Evolutionary conservation across 2,888 invertebrate genomes (phyloP).

Genomic region (Noctua comes): DNA sequence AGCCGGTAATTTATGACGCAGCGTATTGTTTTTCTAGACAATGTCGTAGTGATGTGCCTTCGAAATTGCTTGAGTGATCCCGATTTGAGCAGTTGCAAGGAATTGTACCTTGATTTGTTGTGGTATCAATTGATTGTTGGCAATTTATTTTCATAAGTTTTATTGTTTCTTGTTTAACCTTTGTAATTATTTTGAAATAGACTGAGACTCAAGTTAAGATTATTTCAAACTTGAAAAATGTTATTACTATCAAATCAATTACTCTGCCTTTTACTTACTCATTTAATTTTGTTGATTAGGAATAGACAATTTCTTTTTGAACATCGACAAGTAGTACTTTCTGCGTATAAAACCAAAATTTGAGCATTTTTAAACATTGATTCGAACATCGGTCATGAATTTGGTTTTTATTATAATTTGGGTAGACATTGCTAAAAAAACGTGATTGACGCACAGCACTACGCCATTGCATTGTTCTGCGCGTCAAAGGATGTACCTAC

Average conservation of each 20-base stretch:
- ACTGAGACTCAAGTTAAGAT: background rate
- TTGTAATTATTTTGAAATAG: constrained; percentile 2
- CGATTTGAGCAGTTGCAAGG: constrained; percentile 25
- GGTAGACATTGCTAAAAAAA: background rate
- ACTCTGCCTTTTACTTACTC: background rate
- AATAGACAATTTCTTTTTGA: background rate
- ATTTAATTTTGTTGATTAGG: background rate
- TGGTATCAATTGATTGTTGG: constrained; percentile 22
- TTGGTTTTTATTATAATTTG: background rate
- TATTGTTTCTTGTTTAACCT: constrained; percentile 13
- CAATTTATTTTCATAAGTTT: constrained; percentile 26
- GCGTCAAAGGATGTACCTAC: constrained; percentile 35
- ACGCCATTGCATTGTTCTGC: constrained; percentile 47
- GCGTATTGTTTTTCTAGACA: constrained; percentile 56
- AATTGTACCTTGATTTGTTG: constrained; percentile 37
- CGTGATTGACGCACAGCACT: constrained; percentile 20
- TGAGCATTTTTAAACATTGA: background rate
- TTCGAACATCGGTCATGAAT: background rate
- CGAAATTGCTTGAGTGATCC: constrained; percentile 14
- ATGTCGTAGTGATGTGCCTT: constrained; percentile 27
- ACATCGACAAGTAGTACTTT: background rate
- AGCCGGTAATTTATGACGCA: constrained; percentile 37
- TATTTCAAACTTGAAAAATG: background rate
- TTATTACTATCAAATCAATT: background rate
- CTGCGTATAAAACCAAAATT: background rate